Evolutionary conservation across 2,113 vertebrate species (phyloP), one percentile per base, ranked within the genome.

Genomic region (Okapia johnstoni): DNA sequence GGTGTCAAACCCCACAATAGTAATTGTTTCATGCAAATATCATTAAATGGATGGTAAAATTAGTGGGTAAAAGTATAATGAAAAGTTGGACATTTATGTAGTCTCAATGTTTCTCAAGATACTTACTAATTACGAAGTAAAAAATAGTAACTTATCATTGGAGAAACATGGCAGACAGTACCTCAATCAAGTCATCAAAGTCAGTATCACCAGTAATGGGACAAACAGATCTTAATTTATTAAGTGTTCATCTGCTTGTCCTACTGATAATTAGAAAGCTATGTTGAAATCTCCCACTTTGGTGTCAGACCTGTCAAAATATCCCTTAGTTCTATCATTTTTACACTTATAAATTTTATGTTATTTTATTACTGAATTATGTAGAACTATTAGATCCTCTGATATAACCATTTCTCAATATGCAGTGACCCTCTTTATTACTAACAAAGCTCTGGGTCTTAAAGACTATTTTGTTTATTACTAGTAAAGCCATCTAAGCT

Each of bases 21-120:
- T 70, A 81, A 95, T 3, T 87, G 54, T 54, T 92, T n/a, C 13
- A 90, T 57, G 92, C 48, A 96, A 96, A 93, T 88, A 66, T 84
- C 40, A 81, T 63, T 55, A 94, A 26, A 26, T 48, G 55, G 40
- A 73, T 58, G 40, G 46, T 63, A 61, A 94, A 94, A 70, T 50
- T 40, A 91, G 60, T 10, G 26, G 19, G 16, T n/a, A 90, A 90
- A 63, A 52, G 26, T 15, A 57, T 43, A 92, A 96, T 25, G 50
- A 93, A 95, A 95, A 89, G 70, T 25, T 70, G 30, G 30, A 85
- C 84, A 36, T 92, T 97, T 90, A 26, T 43, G n/a, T 28, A 30
- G 14, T 90, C 33, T 95, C 80, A 92, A 94, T 92, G 25, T 76
- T 85, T 54, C 52, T 94, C 43, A 88, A 93, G 76, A 91, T 30